phyloP scores from a whole-genome alignment of 2,797 vertebrate genomes.

The Meriones psammophilus region DNA sequence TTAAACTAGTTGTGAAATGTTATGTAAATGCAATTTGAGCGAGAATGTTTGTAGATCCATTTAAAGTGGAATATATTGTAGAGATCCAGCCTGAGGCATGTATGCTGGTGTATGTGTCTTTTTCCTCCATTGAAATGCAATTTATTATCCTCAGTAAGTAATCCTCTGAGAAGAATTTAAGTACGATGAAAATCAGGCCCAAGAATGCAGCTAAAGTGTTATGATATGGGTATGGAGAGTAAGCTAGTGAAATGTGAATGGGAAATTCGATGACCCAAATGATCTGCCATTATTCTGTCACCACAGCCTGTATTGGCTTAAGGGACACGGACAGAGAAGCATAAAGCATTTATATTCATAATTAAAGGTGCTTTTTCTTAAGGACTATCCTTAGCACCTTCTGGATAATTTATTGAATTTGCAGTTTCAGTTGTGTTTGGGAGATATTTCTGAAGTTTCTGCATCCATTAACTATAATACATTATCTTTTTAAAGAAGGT shows the following conservation, averaged over 20 bases:
- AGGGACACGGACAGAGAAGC: constrained; percentile 21
- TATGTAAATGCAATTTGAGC: constrained; percentile 51
- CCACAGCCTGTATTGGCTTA: neutral
- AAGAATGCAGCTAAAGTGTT: neutral
- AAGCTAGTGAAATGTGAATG: neutral
- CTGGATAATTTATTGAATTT: constrained; percentile 68
- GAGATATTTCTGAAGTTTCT: constrained; percentile 63
- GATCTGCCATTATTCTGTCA: neutral
- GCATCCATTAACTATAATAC: constrained; percentile 43
- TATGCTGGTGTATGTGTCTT: neutral
- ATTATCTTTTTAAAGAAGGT: constrained; percentile 48
- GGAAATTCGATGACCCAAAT: neutral
- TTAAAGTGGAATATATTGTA: constrained; percentile 19
- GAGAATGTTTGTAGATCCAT: constrained; percentile 46
- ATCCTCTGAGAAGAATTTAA: constrained; percentile 4
- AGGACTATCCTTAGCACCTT: constrained; percentile 1
- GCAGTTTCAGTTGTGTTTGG: constrained; percentile 24
- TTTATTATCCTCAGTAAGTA: neutral
- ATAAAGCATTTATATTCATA: constrained; percentile 63
- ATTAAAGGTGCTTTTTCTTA: constrained; percentile 58
- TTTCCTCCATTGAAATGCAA: neutral
- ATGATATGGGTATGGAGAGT: neutral
- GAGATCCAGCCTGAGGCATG: neutral
- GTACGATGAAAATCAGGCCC: neutral
- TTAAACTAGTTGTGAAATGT: constrained; percentile 67